Percentiles rank a stretch among this genome's conserved stretches.
Conservation (phyloP, 2,113 vertebrate genomes). For the Rhynchopsitta pachyrhyncha region DNA sequence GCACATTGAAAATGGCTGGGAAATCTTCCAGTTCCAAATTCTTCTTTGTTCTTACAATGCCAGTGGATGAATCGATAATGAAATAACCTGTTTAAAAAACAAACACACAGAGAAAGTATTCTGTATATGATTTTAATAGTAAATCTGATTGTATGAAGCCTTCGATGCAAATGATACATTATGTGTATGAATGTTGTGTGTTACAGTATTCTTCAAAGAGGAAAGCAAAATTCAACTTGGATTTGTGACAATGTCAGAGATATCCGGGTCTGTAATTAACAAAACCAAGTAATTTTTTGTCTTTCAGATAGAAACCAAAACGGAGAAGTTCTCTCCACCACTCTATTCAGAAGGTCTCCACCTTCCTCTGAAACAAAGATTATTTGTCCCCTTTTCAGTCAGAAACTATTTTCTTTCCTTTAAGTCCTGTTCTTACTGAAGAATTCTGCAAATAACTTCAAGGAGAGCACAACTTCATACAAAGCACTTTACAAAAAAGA, state of each 20-base stretch:
- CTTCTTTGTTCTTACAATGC: slow-evolving; percentile 50
- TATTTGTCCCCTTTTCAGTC: not conserved
- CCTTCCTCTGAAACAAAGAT: not conserved
- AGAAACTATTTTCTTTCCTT: not conserved
- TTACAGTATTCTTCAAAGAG: not conserved
- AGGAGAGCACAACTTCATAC: not conserved
- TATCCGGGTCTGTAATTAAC: not conserved
- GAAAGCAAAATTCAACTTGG: not conserved
- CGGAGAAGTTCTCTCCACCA: not conserved
- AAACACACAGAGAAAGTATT: not conserved
- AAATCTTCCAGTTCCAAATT: slow-evolving; percentile 37
- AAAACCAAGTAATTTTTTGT: not conserved
- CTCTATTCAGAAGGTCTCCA: not conserved
- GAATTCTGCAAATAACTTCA: not conserved
- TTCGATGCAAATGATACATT: not conserved
- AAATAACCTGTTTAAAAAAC: slow-evolving; percentile 55
- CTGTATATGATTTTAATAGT: not conserved
- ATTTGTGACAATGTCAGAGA: not conserved
- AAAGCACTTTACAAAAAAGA: not conserved
- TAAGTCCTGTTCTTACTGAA: not conserved
- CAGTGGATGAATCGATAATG: slow-evolving; percentile 8
- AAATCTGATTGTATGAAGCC: not conserved
- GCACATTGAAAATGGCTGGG: slow-evolving; percentile 22
- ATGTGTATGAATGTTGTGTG: not conserved
- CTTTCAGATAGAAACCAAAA: not conserved